A percentile compares a stretch with the other conserved stretches of the same genome.
Conservation (phyloP, 2,113 vertebrate species). For the Myocastor coypus region DNA sequence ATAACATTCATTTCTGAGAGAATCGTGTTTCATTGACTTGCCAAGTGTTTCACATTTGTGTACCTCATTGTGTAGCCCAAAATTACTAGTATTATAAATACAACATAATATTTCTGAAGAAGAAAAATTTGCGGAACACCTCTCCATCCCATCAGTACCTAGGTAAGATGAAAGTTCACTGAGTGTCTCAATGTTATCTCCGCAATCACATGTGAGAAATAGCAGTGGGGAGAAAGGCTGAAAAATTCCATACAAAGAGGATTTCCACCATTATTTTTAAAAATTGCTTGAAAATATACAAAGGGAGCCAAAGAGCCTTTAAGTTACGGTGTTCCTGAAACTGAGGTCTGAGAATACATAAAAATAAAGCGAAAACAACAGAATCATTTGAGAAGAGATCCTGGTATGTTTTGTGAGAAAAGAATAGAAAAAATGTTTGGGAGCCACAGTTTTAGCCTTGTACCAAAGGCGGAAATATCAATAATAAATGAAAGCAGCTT, state of each 20-base stretch:
- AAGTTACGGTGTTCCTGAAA: not conserved
- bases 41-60: not conserved
- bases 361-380: not conserved
- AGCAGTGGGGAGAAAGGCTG: not conserved
- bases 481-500: slow-evolving; percentile 1
- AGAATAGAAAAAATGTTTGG: slow-evolving; percentile 35
- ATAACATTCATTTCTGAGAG: not conserved
- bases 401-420: not conserved
- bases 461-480: not conserved
- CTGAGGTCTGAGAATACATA: not conserved
- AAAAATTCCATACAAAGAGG: not conserved
- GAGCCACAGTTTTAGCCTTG: not conserved
- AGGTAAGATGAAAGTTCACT: not conserved
- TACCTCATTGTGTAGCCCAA: not conserved
- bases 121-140: not conserved
- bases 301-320: not conserved
- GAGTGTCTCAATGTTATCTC: not conserved
- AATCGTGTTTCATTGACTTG: slow-evolving; percentile 32
- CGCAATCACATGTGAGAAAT: not conserved
- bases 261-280: not conserved
- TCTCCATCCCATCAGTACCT: not conserved
- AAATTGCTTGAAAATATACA: not conserved
- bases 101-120: not conserved
- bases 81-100: slow-evolving; percentile 23
- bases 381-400: not conserved